Percentiles rank a stretch among this genome's conserved stretches.
Evolutionary conservation across 2,797 vertebrate species (phyloP).

Genomic region (Dendrocincla tyrannina): DNA sequence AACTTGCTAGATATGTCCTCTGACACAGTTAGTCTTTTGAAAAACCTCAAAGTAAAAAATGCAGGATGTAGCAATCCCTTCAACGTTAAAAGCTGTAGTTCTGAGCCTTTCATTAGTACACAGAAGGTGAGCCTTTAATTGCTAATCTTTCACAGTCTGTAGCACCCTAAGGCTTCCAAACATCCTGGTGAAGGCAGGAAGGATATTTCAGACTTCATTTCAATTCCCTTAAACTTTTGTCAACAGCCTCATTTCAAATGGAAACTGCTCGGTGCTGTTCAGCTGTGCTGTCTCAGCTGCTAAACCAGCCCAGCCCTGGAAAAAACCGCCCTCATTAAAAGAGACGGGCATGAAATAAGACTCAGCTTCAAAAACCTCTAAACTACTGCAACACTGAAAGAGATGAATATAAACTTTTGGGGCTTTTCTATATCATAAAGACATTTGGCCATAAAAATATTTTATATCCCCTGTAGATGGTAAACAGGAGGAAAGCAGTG

Average conservation of each 20-base stretch:
- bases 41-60: slow-evolving; percentile 36
- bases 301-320: background rate
- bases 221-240: slow-evolving; percentile 66
- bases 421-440: background rate
- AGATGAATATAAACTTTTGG: background rate
- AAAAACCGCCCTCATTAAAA: slow-evolving; percentile 37
- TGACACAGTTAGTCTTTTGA: slow-evolving; percentile 19
- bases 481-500: background rate
- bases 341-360: background rate
- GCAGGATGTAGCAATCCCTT: slow-evolving; percentile 27
- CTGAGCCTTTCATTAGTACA: slow-evolving; percentile 61
- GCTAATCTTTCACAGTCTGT: slow-evolving; percentile 58
- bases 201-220: slow-evolving; percentile 64
- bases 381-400: background rate
- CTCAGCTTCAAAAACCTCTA: slow-evolving; percentile 4
- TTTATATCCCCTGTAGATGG: background rate
- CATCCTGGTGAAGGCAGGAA: slow-evolving; percentile 64
- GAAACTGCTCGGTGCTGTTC: background rate
- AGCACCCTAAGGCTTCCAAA: slow-evolving; percentile 64
- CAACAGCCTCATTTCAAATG: slow-evolving; percentile 46
- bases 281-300: slow-evolving; percentile 25
- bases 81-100: slow-evolving; percentile 46
- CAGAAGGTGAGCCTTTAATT: slow-evolving; percentile 68
- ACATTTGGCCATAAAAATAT: background rate
- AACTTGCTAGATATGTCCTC: slow-evolving; percentile 9